phyloP scores from a whole-genome alignment of 2,113 vertebrate genomes.

The Peromyscus leucopus region DNA sequence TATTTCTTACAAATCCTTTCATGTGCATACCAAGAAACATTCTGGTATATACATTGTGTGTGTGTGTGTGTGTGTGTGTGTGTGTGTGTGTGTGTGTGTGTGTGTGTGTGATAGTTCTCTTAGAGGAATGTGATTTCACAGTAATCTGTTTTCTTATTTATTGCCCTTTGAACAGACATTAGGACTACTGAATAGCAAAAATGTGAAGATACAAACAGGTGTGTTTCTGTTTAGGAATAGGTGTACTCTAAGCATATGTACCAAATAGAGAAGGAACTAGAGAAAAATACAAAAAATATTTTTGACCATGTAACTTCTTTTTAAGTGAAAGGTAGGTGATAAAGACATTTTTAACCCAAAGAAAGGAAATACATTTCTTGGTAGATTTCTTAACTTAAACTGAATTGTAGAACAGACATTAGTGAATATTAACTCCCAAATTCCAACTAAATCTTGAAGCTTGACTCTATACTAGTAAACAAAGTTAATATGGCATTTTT shows the following conservation, averaged over 20 bases:
- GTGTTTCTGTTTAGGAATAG: neutral
- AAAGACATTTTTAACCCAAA: neutral
- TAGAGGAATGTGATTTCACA: slow-evolving; percentile 11
- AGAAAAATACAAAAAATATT: neutral
- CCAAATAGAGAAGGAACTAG: neutral
- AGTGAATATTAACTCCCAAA: neutral
- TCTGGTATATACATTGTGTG: neutral
- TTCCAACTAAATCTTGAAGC: neutral
- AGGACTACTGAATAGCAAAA: neutral
- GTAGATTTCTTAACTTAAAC: neutral
- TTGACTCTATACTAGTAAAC: neutral
- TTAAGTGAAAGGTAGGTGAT: neutral
- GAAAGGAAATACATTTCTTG: neutral
- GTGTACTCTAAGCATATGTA: neutral
- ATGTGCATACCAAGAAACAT: neutral
- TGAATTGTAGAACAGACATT: neutral
- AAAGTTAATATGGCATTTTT: no score
- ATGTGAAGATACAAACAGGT: neutral
- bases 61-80: no score
- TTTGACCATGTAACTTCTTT: slow-evolving; percentile 19
- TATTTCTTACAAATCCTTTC: neutral
- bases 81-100: no score
- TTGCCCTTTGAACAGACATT: neutral
- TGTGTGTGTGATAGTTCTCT: neutral
- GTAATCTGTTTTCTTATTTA: neutral